Percentiles rank a stretch among this genome's conserved stretches.
Evolutionary conservation across 2,888 invertebrate species (phyloP).

Genomic region (Heteromyza rotundicornis): DNA sequence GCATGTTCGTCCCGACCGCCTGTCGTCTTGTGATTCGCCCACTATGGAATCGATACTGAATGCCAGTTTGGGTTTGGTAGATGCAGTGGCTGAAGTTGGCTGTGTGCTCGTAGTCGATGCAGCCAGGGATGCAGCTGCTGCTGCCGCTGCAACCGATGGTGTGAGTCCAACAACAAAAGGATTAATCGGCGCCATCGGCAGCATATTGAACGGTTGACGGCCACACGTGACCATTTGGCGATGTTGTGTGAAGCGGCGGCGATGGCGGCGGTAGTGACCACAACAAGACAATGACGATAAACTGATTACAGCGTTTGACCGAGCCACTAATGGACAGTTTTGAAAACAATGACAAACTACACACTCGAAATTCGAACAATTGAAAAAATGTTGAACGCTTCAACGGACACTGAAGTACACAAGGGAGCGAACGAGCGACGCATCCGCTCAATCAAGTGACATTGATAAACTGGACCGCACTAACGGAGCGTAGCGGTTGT

Average conservation of each 20-base stretch:
- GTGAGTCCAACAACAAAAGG: conserved; percentile 53
- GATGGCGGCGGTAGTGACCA: conserved; percentile 18
- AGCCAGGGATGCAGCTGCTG: conserved; percentile 30
- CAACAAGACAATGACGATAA: neutral
- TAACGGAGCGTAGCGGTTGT: conserved; percentile 49
- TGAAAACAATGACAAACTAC: conserved; percentile 7
- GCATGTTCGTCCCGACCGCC: conserved; percentile 32
- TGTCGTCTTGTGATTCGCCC: conserved; percentile 62
- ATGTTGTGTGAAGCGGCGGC: conserved; percentile 17
- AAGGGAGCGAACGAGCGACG: neutral
- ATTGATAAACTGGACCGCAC: conserved; percentile 49
- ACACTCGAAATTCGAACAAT: conserved; percentile 8
- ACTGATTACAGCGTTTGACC: too few relatives aligned
- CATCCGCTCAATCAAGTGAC: conserved; percentile 33
- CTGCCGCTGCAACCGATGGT: conserved; percentile 39
- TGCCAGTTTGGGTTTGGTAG: conserved; percentile 88
- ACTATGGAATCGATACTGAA: conserved; percentile 95
- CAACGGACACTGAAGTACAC: neutral
- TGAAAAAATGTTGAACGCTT: conserved; percentile 38
- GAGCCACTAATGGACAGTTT: conserved; percentile 11
- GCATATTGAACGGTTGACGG: conserved; percentile 69
- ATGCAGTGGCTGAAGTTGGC: conserved; percentile 25
- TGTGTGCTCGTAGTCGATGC: conserved; percentile 23
- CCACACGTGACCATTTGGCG: conserved; percentile 62
- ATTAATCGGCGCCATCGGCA: conserved; percentile 84